Percentiles rank a stretch among this genome's conserved stretches.
Conservation (phyloP, 2,113 vertebrate species). For the Atrichornis clamosus region DNA sequence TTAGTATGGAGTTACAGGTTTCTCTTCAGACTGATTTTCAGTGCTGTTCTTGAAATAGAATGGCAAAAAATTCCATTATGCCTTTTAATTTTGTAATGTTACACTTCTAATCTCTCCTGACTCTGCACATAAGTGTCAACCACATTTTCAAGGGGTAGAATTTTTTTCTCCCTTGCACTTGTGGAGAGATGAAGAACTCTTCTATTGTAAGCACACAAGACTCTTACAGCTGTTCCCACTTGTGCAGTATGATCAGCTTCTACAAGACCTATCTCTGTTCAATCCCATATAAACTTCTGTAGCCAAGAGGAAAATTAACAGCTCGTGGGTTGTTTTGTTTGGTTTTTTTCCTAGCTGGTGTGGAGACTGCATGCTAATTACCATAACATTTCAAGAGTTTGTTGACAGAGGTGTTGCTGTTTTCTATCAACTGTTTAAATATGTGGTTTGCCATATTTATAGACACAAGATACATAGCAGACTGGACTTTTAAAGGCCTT, state of each 20-base stretch:
- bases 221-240: background rate
- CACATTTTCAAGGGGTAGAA: background rate
- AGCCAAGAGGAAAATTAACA: background rate
- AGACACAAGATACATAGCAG: background rate
- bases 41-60: background rate
- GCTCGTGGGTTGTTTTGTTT: background rate
- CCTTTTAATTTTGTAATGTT: background rate
- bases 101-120: background rate
- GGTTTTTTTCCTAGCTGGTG: background rate
- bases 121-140: background rate
- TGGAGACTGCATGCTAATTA: background rate
- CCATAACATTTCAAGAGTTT: background rate
- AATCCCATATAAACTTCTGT: background rate
- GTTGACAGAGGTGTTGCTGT: background rate
- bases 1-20: accelerated
- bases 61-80: background rate
- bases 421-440: background rate
- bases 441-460: background rate
- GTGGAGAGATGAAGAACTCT: background rate
- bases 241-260: background rate
- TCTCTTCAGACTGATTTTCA: background rate
- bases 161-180: background rate
- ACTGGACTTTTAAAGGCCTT: background rate
- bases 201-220: background rate
- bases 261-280: background rate